Base-by-base conservation (phyloP, 1,140 invertebrate species). In the Drosophila novamexicana region DNA sequence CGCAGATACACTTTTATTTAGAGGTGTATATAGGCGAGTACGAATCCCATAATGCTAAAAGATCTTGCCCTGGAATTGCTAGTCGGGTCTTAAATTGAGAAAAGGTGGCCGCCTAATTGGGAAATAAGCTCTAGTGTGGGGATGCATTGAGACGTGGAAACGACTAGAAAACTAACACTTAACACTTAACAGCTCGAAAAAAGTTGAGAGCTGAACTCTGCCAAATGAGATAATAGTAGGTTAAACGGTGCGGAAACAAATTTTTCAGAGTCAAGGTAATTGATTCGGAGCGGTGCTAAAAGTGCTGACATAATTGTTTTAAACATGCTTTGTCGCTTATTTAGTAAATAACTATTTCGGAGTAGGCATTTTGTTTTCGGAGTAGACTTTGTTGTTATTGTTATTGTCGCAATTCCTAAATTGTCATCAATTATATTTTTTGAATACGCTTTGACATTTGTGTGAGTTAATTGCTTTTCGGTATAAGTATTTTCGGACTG, bases 111-210 rank as follows among this genome's bases (percentile, higher is more conserved):
- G 47, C 45, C 81, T 77, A 85, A 85, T 81, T 85, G 81, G 22
- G 69, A 77, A 81, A 85, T 85, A 66, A 79, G 82, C 75, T 81
- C 68, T 66, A 75, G 40, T 75, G 57, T 67, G 65, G 74, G 69
- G 68, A 81, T 68, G 22, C 65, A 56, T 37, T 18, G 42, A 16
- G 50, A 50, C 76, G 74, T 81, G 64, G 63, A 65, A 79, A 72
- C 75, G 53, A 65, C 22, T 16, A 69, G 42, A 74, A 72, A 72
- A 45, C 54, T 56, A 47, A 32, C 18, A 63, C 22, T 53, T 50
- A 56, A 44, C 44, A 22, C 42, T 64, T 45, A 39, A 34, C 59
- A 77, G 74, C 79, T 69, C 44, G 29, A 66, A 14, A 37, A 53
- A 67, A 54, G 58, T 45, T 66, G 52, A 74, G 42, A 14, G n/a